phyloP scores from a whole-genome alignment of 1,140 invertebrate genomes.

The Chymomyza costata region DNA sequence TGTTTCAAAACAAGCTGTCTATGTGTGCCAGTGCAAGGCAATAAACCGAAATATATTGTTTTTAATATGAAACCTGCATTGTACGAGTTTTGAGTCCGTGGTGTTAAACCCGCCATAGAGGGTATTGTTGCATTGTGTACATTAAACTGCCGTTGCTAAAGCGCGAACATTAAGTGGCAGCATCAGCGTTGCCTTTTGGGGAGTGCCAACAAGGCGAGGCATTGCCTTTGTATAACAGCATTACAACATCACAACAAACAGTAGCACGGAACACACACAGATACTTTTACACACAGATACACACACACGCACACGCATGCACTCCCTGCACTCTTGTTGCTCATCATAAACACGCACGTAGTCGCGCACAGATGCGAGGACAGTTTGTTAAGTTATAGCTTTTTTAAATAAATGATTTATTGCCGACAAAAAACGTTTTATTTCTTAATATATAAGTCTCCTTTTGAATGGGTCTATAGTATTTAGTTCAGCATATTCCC shows the following conservation, averaged over 20 bases:
- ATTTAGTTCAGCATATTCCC: too few relatives aligned
- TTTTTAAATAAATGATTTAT: too few relatives aligned
- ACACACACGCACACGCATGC: too few relatives aligned
- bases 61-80: conserved; percentile 40
- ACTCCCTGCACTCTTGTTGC: too few relatives aligned
- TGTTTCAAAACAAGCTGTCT: too few relatives aligned
- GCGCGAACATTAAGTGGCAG: conserved; percentile 63
- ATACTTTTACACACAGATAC: not conserved
- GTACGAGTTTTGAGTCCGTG: conserved; percentile 7
- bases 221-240: conserved; percentile 26
- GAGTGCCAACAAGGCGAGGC: conserved; percentile 21
- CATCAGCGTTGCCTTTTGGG: conserved; percentile 41
- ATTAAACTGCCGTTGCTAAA: conserved; percentile 48
- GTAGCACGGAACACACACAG: conserved; percentile 21
- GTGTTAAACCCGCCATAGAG: too few relatives aligned
- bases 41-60: conserved; percentile 48
- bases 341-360: conserved; percentile 40
- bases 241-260: conserved; percentile 13
- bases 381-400: too few relatives aligned
- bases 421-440: too few relatives aligned
- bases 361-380: conserved; percentile 21
- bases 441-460: too few relatives aligned
- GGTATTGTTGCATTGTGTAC: conserved; percentile 6
- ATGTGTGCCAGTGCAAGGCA: conserved; percentile 14
- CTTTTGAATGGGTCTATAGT: too few relatives aligned